Evolutionary conservation across 2,888 invertebrate species (phyloP).

Genomic region (Scaeva pyrastri): DNA sequence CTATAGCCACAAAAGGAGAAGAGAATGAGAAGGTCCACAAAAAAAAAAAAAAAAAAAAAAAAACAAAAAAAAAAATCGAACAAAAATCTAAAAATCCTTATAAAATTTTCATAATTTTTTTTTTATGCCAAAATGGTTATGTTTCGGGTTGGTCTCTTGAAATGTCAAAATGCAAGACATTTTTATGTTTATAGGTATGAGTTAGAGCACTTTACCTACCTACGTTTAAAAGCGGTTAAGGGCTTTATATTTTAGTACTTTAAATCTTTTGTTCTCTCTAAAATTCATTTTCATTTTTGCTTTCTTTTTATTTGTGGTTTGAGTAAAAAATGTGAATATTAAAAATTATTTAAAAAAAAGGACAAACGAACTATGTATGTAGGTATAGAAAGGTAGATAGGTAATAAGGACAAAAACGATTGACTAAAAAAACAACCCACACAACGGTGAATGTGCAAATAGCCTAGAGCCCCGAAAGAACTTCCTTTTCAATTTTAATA

Average conservation of each 20-base stretch:
- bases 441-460: constrained; percentile 59
- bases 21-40: too few relatives aligned
- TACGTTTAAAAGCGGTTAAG: constrained; percentile 25
- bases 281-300: constrained; percentile 34
- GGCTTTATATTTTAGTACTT: constrained; percentile 39
- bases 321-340: constrained; percentile 7
- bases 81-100: constrained; percentile 42
- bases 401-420: background rate
- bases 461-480: constrained; percentile 53
- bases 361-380: constrained; percentile 34
- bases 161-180: constrained; percentile 53
- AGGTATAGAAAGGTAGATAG: constrained; percentile 34
- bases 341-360: constrained; percentile 39
- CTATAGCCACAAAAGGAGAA: background rate
- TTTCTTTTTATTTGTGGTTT: background rate
- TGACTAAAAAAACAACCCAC: constrained; percentile 20
- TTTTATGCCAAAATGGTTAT: constrained; percentile 47
- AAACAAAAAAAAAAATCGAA: background rate
- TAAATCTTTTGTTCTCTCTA: constrained; percentile 42
- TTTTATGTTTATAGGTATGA: background rate
- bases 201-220: background rate
- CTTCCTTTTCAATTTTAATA: constrained; percentile 48
- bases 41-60: background rate
- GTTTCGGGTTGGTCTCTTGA: constrained; percentile 20
- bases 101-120: constrained; percentile 58